Evolutionary conservation across 2,113 vertebrate species (phyloP).

Genomic region (Dunckerocampus dactyliophorus): DNA sequence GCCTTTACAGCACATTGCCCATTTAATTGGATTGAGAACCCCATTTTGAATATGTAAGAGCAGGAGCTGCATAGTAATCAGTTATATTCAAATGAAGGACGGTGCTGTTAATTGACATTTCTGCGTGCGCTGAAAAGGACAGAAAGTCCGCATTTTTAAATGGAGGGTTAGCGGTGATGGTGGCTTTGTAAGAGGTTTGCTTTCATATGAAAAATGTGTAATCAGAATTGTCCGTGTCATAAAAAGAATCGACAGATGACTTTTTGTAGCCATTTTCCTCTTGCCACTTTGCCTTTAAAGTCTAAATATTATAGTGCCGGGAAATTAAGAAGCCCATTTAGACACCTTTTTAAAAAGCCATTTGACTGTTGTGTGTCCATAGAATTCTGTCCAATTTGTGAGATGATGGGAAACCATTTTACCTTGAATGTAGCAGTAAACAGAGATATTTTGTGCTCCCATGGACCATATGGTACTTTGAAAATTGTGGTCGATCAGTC

Average conservation of each 20-base stretch:
- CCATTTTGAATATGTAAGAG: constrained; percentile 68
- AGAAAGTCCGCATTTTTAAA: constrained; percentile 26
- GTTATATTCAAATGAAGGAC: constrained; percentile 69
- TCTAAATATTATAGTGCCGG: neutral
- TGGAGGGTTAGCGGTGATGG: constrained; percentile 27
- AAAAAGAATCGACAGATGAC: neutral
- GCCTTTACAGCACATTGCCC: constrained; percentile 69
- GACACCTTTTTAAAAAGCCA: neutral
- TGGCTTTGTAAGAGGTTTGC: constrained; percentile 25
- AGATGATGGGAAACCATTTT: too few species aligned
- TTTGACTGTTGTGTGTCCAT: neutral
- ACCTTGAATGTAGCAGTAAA: too few species aligned
- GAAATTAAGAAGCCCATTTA: constrained; percentile 12
- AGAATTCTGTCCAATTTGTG: too few species aligned
- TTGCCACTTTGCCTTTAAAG: constrained; percentile 10
- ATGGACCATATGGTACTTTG: too few species aligned
- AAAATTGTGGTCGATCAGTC: too few species aligned
- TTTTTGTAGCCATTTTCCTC: constrained; percentile 1
- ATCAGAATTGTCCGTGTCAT: neutral
- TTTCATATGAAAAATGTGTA: constrained; percentile 16
- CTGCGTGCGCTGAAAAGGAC: constrained; percentile 43
- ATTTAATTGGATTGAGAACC: constrained; percentile 71
- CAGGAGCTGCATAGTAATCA: constrained; percentile 66
- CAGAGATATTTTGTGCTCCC: too few species aligned
- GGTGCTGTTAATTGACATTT: constrained; percentile 65